Evolutionary conservation across 2,888 invertebrate species (phyloP), one percentile per base, ranked within the genome.

Genomic region (Macrophya annulata): DNA sequence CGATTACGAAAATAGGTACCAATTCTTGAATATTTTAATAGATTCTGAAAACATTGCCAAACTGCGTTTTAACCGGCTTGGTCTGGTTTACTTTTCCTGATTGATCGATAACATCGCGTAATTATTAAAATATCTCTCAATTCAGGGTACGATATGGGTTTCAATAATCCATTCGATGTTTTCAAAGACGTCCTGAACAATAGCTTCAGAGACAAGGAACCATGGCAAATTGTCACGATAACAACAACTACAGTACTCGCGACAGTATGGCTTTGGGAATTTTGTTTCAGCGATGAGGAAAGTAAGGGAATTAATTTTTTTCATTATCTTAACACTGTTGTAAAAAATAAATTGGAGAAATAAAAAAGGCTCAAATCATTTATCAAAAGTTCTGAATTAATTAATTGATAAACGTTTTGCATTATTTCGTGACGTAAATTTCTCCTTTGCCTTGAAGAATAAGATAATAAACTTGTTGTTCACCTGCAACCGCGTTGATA

Each of bases 201-300:
- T 86, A 90, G 95, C 55, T 96, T 97, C 89, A 95, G 94, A 71
- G 95, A 95, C 85, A 95, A 95, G 90, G 97, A 98, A 93, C 97
- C 98, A 90, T 98, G 97, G 97, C 96, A 97, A 94, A 96, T 98
- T 86, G 96, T 96, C 1, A 95, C 97, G 0, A 95, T 97, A 88
- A 97, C 98, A 1, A 96, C 97, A 12, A 95, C 96, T 1, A 95
- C 96, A 0, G 96, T 98, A 1, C 93, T 98, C 1, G 94, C 96
- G 0, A 90, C 96, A 12, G 95, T 97, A 15, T 97, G 97, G 97
- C 92, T 97, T 1, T 97, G 96, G 94, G 96, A 96, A 89, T 95
- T 97, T 86, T 92, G 97, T 85, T 96, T 95, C 93, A 96, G 96
- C 88, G 93, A 94, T 88, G 95, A 95, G 92, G 97, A 97, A 93